Evolutionary conservation across 1,140 invertebrate species (phyloP), one percentile per base, ranked within the genome.

Genomic region (Thaumatotibia leucotreta): DNA sequence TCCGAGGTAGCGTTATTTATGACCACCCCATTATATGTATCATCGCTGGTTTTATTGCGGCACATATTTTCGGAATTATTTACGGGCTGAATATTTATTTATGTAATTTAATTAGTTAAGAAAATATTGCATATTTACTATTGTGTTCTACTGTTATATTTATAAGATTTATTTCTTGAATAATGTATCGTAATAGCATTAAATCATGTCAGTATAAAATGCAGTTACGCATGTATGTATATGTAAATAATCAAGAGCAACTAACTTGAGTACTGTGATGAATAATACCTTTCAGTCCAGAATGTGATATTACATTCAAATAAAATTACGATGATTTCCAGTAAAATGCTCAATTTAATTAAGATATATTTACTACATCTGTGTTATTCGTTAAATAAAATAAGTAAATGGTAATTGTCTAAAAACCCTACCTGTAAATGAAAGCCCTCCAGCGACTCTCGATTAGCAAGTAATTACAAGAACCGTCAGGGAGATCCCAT

Each of bases 61-160:
- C 23, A 58, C 52, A 58, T 58, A 58, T 58, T 58, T 58, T 10
- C 39, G 63, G 70, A 65, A 68, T 71, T 72, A 66, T 68, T 72
- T 65, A 72, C 63, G 52, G 52, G 14, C 23, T 24, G 52, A 58
- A 58, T 58, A 58, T 58, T 58, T 58, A 58, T 24, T 24, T 58
- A 58, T 58, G 27, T 58, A 58, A 58, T 58, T 58, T 58, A 58
- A 58, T 58, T 58, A 58, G 52, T 27, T 58, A 27, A 27, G 23
- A 58, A 45, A 64, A 52, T 54, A 45, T 32, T 63, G 31, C 67
- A 9, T 45, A 14, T 50, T 52, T 27, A n/a, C n/a, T n/a, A n/a
- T n/a, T 61, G 39, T 45, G 17, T 5, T 35, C 20, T 9, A 33
- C 9, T 17, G 14, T 45, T 45, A 45, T 45, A 8, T 11, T 45